phyloP scores from a whole-genome alignment of 1,140 invertebrate species.

The Drosophila mayri region DNA sequence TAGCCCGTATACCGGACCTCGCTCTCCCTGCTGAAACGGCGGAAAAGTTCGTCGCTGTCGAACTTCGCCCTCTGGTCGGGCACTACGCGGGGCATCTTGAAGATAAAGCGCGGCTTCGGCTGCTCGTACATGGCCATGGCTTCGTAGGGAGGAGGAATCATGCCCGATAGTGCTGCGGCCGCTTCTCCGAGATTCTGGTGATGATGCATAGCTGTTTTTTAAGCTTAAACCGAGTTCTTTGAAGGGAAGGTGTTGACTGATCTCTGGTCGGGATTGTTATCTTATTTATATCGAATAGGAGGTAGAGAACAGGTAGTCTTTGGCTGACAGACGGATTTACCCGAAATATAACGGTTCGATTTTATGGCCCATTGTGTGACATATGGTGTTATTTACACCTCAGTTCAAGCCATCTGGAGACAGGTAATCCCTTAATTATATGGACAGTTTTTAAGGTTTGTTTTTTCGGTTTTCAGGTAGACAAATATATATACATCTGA shows the following conservation, averaged over 20 bases:
- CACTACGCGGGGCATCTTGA: slow-evolving; percentile 98
- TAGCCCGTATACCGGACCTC: slow-evolving; percentile 98
- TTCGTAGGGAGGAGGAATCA: slow-evolving; percentile 64
- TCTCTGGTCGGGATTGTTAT: not conserved
- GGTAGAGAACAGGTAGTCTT: not conserved
- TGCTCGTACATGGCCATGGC: slow-evolving; percentile 90
- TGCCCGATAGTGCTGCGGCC: slow-evolving; percentile 34
- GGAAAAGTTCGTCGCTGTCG: slow-evolving; percentile 97
- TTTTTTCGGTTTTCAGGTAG: not conserved
- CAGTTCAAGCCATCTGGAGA: not conserved
- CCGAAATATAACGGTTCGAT: not conserved
- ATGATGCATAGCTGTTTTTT: slow-evolving; percentile 58
- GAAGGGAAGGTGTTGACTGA: slow-evolving; percentile 27
- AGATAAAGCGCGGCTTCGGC: slow-evolving; percentile 93
- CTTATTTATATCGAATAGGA: slow-evolving; percentile 43
- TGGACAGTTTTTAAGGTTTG: not conserved
- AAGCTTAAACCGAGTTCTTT: not conserved
- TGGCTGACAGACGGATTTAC: not conserved
- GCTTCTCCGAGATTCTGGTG: slow-evolving; percentile 63
- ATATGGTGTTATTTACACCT: not conserved
- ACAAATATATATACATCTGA: not conserved
- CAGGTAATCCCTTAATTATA: not conserved
- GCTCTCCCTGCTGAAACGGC: slow-evolving; percentile 95
- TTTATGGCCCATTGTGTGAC: slow-evolving; percentile 9
- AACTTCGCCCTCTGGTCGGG: slow-evolving; percentile 98